Evolutionary conservation across 2,113 vertebrate species (phyloP), one percentile per base, ranked within the genome.

Genomic region (Psephotus haematonotus): DNA sequence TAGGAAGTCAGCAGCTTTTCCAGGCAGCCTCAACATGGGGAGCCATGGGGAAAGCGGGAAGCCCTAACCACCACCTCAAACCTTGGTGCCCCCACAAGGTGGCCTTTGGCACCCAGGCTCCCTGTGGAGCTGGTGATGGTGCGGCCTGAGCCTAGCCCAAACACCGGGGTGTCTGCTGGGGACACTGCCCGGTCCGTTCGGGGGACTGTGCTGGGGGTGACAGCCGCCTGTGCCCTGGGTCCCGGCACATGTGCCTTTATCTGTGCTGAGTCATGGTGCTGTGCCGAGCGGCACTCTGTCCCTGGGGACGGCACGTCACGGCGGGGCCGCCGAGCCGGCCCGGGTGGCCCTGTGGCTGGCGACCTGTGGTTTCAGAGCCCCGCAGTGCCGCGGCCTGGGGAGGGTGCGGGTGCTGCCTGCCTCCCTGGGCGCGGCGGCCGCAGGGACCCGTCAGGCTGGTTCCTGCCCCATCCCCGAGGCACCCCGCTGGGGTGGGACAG

Each of bases 231-330:
- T 17, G 0, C 10, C 60, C 60, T 31, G 6, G 4, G 3, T 62
- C 53, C 23, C 6, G 1, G 39, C 17, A 10, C 3, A 9, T 6
- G 31, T 1, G 6, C 41, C 46, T 91, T 91, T 93, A 90, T 92
- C 82, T 82, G 67, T 97, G 96, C 92, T 95, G 94, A 95, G 96
- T 96, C 95, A 95, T 2, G 7, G 44, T 77, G 75, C 17, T 28
- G 46, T 3, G 59, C 59, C 37, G 29, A 59, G 31, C 33, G 44
- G 57, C 19, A 4, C 86, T 55, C 50, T 53, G 65, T 81, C 62
- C 25, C 69, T 4, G 4, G 90, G 49, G 67, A 69, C 17, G 0
- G 15, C 14, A 0, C 1, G 49, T 82, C 76, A 18, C 3, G 13
- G 28, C 0, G 7, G 44, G 70, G 84, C 19, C 71, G 59, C 64